These are phyloP conservation scores for Scaptomyza caliginosa DNA, from an alignment of 2,888 invertebrate genomes.

Conservation along the genomic window DNA sequence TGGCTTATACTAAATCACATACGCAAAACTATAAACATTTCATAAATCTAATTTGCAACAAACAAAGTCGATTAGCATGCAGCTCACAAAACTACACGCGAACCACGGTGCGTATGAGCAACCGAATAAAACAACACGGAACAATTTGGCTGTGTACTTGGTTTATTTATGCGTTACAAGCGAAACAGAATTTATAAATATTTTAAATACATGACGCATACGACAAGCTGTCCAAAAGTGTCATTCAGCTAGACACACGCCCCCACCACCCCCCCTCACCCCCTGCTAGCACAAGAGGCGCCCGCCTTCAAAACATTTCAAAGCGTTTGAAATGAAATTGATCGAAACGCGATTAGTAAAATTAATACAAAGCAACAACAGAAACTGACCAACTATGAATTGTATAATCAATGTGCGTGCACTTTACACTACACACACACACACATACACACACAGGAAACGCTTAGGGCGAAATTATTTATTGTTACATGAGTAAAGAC, in stretches of 20 bases:
- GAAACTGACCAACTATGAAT: conserved; percentile 41
- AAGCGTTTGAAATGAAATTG: conserved; percentile 69
- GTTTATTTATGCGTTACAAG: conserved; percentile 75
- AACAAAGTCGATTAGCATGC: conserved; percentile 58
- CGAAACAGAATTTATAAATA: conserved; percentile 62
- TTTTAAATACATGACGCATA: conserved; percentile 65
- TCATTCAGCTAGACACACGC: conserved; percentile 51
- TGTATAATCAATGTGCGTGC: conserved; percentile 67
- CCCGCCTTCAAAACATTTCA: conserved; percentile 26
- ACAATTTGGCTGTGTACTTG: conserved; percentile 45
- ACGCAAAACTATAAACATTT: conserved; percentile 36
- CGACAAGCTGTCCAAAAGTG: conserved; percentile 72
- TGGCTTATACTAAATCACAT: conserved; percentile 29
- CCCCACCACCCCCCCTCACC: conserved; percentile 5
- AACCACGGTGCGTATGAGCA: conserved; percentile 72
- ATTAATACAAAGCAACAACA: conserved; percentile 51
- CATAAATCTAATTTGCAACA: conserved; percentile 53
- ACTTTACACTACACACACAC: conserved; percentile 26
- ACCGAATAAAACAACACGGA: conserved; percentile 59
- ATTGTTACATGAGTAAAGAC: conserved; percentile 37
- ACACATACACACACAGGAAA: conserved; percentile 3
- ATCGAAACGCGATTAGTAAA: conserved; percentile 72
- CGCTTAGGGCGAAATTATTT: conserved; percentile 31
- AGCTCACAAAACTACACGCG: conserved; percentile 57
- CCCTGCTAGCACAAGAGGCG: no score